Evolutionary conservation across 2,113 vertebrate genomes (phyloP).

Genomic region (Antechinus flavipes): DNA sequence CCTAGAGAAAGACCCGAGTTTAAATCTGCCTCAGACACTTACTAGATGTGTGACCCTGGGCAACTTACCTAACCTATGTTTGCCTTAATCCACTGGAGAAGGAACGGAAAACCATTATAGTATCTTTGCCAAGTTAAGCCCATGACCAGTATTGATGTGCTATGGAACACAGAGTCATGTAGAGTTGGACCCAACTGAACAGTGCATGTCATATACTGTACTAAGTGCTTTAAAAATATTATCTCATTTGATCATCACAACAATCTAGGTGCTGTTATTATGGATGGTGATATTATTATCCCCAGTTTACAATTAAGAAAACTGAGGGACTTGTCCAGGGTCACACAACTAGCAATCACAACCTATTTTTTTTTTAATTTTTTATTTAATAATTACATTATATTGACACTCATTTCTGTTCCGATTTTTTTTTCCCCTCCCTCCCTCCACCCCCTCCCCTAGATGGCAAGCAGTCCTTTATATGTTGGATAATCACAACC

Average conservation of each 20-base stretch:
- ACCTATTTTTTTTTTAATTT: no score
- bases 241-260: not conserved
- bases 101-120: not conserved
- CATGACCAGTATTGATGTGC: not conserved
- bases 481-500: no score
- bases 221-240: not conserved
- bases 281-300: not conserved
- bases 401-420: no score
- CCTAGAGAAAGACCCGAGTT: no score
- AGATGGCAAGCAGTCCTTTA: no score
- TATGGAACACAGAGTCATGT: not conserved
- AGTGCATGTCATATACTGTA: not conserved
- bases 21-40: no score
- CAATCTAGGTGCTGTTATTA: not conserved
- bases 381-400: no score
- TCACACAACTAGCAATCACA: not conserved
- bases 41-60: no score
- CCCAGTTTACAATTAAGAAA: not conserved
- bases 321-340: not conserved
- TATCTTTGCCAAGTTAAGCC: not conserved
- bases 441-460: no score
- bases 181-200: not conserved
- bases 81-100: not conserved
- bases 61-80: no score
- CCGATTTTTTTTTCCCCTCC: no score